Percentiles rank a stretch among this genome's conserved stretches.
These are phyloP conservation scores for Tetragonula carbonaria DNA, from an alignment of 2,888 invertebrate genomes.

Conservation along the genomic window DNA sequence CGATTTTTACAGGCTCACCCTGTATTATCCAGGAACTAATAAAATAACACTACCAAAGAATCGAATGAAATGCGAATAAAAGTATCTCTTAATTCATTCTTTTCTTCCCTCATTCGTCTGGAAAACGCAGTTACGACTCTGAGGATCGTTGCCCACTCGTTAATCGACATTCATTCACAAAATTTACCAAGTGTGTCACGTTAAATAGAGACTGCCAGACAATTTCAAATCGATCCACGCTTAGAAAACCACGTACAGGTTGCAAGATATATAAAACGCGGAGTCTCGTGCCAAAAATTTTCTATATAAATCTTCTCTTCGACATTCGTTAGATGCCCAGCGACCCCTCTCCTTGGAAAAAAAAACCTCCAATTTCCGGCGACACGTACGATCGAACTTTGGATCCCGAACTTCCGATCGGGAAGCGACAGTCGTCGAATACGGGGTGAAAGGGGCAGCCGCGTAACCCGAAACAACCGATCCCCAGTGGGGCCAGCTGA, in stretches of 20 bases:
- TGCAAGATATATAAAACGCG: not conserved
- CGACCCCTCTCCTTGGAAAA: not conserved
- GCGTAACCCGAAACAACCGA: constrained; percentile 23
- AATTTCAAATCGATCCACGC: not conserved
- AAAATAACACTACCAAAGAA: not conserved
- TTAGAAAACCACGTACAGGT: not conserved
- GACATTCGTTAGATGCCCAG: not conserved
- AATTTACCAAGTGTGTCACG: not conserved
- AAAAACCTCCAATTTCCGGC: not conserved
- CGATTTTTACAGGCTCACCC: too few relatives aligned
- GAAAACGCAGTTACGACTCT: constrained; percentile 58
- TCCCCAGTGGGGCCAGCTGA: constrained; percentile 9
- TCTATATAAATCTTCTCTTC: not conserved
- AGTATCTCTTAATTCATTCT: not conserved
- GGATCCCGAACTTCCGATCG: not conserved
- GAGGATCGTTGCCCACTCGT: constrained; percentile 46
- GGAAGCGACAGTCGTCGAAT: constrained; percentile 9
- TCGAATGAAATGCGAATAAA: not conserved
- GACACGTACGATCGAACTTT: not conserved
- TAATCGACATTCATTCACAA: constrained; percentile 33
- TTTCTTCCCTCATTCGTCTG: not conserved
- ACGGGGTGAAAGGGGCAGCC: too few relatives aligned
- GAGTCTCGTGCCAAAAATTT: not conserved
- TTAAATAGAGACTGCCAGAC: constrained; percentile 25
- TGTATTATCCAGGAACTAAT: not conserved